phyloP scores from a whole-genome alignment of 2,113 vertebrate genomes.

The Clinocottus analis region DNA sequence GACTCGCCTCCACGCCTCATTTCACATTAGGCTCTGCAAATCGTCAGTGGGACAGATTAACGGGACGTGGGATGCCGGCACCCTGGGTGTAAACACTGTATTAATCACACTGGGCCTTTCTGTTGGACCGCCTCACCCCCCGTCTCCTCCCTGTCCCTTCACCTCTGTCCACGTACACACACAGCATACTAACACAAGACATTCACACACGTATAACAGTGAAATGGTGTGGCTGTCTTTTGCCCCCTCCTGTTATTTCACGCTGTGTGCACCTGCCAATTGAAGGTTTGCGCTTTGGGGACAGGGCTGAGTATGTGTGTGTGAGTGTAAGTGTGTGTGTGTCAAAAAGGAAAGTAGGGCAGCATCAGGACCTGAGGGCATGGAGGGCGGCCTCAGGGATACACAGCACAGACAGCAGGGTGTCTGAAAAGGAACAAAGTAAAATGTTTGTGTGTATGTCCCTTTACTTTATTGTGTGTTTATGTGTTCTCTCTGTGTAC shows the following conservation, averaged over 20 bases:
- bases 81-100: constrained; percentile 63
- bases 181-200: constrained; percentile 25
- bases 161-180: constrained; percentile 1
- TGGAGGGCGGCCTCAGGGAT: constrained; percentile 41
- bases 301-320: not conserved
- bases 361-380: constrained; percentile 52
- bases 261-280: constrained; percentile 73
- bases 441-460: not conserved
- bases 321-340: constrained; percentile 4
- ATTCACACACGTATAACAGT: constrained; percentile 14
- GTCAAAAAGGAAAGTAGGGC: constrained; percentile 67
- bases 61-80: constrained; percentile 27
- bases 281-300: constrained; percentile 53
- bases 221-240: constrained; percentile 26
- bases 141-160: constrained; percentile 17
- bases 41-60: constrained; percentile 69
- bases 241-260: constrained; percentile 70
- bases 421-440: constrained; percentile 33
- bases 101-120: constrained; percentile 61
- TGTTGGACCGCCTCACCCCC: constrained; percentile 5
- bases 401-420: constrained; percentile 45
- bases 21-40: constrained; percentile 70
- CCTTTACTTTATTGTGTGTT: not conserved
- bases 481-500: not conserved
- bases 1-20: constrained; percentile 69